A percentile compares a stretch with the other conserved stretches of the same genome.
These are phyloP conservation scores for Protobothrops mucrosquamatus DNA, from an alignment of 2,113 vertebrate genomes.

Conservation along the genomic window DNA sequence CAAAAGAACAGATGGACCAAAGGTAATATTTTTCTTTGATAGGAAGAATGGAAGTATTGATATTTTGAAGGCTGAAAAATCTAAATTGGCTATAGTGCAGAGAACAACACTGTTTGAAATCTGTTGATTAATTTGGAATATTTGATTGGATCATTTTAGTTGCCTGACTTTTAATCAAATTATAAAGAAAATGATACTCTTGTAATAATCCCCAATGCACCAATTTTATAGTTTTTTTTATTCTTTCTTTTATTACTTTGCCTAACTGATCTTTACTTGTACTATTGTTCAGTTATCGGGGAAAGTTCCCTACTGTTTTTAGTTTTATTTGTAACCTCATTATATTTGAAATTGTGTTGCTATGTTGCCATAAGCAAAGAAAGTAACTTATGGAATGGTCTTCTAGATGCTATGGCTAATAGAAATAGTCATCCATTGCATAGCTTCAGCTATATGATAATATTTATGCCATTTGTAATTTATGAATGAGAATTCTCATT, in stretches of 20 bases:
- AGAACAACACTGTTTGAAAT: neutral
- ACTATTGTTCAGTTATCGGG: neutral
- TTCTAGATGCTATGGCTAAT: neutral
- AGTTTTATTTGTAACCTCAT: neutral
- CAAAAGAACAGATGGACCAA: slow-evolving; percentile 49
- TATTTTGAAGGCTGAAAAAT: neutral
- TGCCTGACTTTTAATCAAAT: neutral
- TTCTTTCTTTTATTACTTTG: neutral
- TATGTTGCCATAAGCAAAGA: neutral
- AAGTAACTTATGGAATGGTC: neutral
- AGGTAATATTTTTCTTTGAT: slow-evolving; percentile 60
- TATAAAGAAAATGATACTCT: neutral
- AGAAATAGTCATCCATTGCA: neutral
- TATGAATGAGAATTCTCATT: neutral
- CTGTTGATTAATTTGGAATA: neutral
- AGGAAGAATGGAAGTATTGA: neutral
- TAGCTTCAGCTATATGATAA: neutral
- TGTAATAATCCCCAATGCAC: neutral
- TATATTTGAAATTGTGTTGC: neutral
- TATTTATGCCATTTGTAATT: neutral
- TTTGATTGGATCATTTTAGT: neutral
- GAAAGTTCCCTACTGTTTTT: neutral
- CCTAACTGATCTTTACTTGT: neutral
- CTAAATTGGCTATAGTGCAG: neutral
- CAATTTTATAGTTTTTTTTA: neutral